Conservation (phyloP, 1,140 invertebrate species). For the Ooceraea biroi region DNA sequence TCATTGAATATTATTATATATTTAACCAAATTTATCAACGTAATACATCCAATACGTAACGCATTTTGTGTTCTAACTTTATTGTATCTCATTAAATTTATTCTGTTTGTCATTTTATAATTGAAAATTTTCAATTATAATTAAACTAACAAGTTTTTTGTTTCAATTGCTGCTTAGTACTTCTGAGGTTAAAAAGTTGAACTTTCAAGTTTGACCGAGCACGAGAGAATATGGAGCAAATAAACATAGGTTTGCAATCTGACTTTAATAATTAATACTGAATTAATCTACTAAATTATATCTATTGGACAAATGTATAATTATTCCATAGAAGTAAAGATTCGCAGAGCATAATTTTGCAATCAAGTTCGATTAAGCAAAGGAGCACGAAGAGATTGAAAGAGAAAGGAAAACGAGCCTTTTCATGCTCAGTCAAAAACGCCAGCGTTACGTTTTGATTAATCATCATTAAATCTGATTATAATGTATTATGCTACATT, state of each 20-base stretch:
- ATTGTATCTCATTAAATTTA: background rate
- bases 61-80: background rate
- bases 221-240: background rate
- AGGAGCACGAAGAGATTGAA: background rate
- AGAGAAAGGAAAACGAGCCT: slow-evolving; percentile 31
- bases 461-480: slow-evolving; percentile 36
- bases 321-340: slow-evolving; percentile 18
- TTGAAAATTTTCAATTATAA: background rate
- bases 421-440: slow-evolving; percentile 28
- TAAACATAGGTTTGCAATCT: slow-evolving; percentile 11
- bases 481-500: slow-evolving; percentile 35
- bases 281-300: slow-evolving; percentile 24
- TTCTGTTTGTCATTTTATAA: background rate
- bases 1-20: background rate
- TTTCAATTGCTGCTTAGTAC: slow-evolving; percentile 9
- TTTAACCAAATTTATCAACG: background rate
- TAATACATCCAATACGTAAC: background rate
- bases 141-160: background rate
- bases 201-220: background rate
- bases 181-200: background rate
- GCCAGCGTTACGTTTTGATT: slow-evolving; percentile 36
- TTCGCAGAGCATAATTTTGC: slow-evolving; percentile 45
- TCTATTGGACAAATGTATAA: slow-evolving; percentile 31
- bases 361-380: slow-evolving; percentile 49
- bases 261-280: slow-evolving; percentile 54